Evolutionary conservation across 2,888 invertebrate genomes (phyloP), one percentile per base, ranked within the genome.

Genomic region (Oxyteleia sp.): DNA sequence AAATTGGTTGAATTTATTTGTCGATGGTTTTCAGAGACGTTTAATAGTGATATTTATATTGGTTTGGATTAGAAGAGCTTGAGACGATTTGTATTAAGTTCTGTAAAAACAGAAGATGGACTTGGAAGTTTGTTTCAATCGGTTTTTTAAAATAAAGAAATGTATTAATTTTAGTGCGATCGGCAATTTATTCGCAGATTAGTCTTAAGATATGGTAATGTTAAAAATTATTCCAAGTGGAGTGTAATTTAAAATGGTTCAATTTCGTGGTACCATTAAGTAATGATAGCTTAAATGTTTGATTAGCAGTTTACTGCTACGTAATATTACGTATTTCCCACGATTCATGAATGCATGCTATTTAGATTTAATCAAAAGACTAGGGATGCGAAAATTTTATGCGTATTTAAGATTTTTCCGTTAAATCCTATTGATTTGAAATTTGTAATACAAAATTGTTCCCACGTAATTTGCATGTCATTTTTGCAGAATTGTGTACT

Each of bases 391-490:
- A 38, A 38, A 38, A 38, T 38, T 38, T 11, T 38, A 38, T 38
- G 38, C 38, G 38, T 38, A 38, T 38, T 38, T 38, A 38, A 38
- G 38, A 38, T n/a, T 38, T 38, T 38, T 38, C 13, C 38, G n/a
- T 38, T 38, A 38, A 38, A 38, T n/a, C n/a, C 38, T n/a, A 38
- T 38, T 32, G 32, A 32, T 32, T 32, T 32, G 32, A 32, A 32
- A 32, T 32, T n/a, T 32, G 32, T 32, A 32, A 32, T 32, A 32
- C 8, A 32, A 32, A 32, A 32, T 32, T 32, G 10, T 32, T 32
- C 32, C 10, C 32, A 32, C 32, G 32, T 32, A 32, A 32, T 32
- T 32, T 32, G 32, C 32, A 32, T 32, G 32, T 8, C 3, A 32
- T 5, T 32, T 32, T 32, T 32, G 8, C 10, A 32, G 32, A 32